Base-by-base conservation (phyloP, 1,140 invertebrate species). In the Hestina assimilis region DNA sequence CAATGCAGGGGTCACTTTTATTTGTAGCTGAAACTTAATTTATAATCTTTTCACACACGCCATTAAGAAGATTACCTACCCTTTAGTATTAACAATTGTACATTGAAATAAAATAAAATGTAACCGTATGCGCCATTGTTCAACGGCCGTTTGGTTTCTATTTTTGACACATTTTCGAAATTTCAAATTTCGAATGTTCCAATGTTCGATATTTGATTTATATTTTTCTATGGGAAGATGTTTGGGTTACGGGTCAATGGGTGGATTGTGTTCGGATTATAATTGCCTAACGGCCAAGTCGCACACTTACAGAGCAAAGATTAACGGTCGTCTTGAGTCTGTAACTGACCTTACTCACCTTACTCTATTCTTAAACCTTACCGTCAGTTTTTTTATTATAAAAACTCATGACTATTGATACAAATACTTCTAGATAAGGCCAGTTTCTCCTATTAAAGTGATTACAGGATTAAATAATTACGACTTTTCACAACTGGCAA, bases 51-150 rank as follows among this genome's bases (percentile, higher is more conserved):
- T 86, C 83, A 85, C 80, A 83, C 77, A 81, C 67, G 68, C 85
- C 85, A 88, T 88, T 88, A 88, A 88, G 85, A 75, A 88, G 85
- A 88, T 88, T 88, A 88, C 80, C 76, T 86, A 88, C 85, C 85
- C 85, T 86, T 88, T 87, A 83, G 72, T 72, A 66, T 63, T 75
- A 80, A 81, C 85, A 86, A 85, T 88, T 75, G 80, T 67, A 80
- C 69, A 83, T 87, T 87, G 84, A 71, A 80, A 77, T 78, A 69
- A 81, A 81, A 80, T 81, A 59, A 58, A 47, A 66, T 62, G 47
- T 59, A 43, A 52, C 41, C 45, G 40, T 64, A 47, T 19, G 17
- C 11, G 54, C 75, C 64, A 73, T 87, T 87, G 80, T 84, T 24
- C 53, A 21, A 12, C 28, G 71, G 65, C 77, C 74, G 74, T 82